phyloP scores from a whole-genome alignment of 2,113 vertebrate species.

The Noturus placidus region DNA sequence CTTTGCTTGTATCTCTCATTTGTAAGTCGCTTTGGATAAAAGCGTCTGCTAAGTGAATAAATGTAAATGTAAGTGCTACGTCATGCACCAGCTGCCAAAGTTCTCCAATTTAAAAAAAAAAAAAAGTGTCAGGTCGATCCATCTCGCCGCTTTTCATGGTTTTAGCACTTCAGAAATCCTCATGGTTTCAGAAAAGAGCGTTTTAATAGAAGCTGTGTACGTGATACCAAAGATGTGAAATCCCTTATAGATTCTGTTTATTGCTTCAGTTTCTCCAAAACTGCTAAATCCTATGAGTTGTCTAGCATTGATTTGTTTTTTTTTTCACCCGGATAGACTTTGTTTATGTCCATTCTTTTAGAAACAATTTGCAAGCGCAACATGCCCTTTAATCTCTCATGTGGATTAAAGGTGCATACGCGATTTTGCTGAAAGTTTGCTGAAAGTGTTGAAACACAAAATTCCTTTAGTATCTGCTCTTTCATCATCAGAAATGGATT shows the following conservation, averaged over 20 bases:
- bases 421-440: too few relatives aligned
- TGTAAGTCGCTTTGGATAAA: too few relatives aligned
- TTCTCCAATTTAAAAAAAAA: neutral
- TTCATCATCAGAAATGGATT: neutral
- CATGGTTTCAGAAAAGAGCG: neutral
- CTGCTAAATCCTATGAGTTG: neutral
- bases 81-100: slow-evolving; percentile 18
- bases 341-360: neutral
- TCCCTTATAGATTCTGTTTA: too few relatives aligned
- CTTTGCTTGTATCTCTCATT: too few relatives aligned
- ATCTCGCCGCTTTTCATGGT: neutral
- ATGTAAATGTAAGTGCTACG: too few relatives aligned
- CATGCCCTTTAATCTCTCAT: neutral
- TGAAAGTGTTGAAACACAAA: neutral
- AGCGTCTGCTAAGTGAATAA: too few relatives aligned
- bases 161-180: neutral
- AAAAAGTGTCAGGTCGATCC: neutral
- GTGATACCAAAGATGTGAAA: neutral
- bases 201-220: neutral
- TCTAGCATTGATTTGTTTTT: neutral
- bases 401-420: neutral
- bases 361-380: neutral
- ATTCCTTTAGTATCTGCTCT: neutral
- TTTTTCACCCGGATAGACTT: neutral
- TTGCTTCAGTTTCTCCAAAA: neutral